Conservation (phyloP, 1,140 invertebrate genomes). For the Papilio polytes region DNA sequence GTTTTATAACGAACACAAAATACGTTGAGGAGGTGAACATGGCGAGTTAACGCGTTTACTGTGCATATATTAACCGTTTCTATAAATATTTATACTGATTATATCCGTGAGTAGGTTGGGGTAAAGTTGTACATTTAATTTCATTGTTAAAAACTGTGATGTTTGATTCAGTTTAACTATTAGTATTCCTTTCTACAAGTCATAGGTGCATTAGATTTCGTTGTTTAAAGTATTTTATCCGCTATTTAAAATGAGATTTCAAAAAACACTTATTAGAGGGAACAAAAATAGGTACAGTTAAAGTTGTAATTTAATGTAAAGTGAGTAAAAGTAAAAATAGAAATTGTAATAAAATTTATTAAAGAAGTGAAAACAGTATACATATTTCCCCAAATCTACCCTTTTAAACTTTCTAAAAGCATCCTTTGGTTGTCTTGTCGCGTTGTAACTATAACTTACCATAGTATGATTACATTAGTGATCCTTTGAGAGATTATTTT, state of each 20-base stretch:
- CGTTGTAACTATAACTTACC: constrained; percentile 51
- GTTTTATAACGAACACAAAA: constrained; percentile 37
- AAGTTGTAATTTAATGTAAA: too few relatives aligned
- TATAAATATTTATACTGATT: constrained; percentile 73
- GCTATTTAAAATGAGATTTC: too few relatives aligned
- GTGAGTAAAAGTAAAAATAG: background rate
- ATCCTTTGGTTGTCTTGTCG: constrained; percentile 46
- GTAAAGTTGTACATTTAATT: constrained; percentile 29
- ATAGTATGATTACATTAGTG: constrained; percentile 54
- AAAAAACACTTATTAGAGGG: too few relatives aligned
- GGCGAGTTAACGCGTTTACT: constrained; percentile 75
- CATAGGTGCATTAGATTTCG: background rate
- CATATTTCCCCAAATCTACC: constrained; percentile 42
- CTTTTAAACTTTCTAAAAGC: constrained; percentile 60
- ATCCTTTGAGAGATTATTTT: constrained; percentile 54
- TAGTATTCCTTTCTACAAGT: background rate
- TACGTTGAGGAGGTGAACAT: constrained; percentile 41
- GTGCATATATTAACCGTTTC: constrained; percentile 64
- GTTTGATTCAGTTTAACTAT: background rate
- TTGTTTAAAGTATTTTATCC: background rate
- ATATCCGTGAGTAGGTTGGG: constrained; percentile 47
- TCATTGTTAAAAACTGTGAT: background rate
- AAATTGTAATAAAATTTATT: constrained; percentile 13
- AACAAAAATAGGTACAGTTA: too few relatives aligned
- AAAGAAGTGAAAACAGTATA: background rate